Percentiles rank a stretch among this genome's conserved stretches.
Conservation (phyloP, 2,888 invertebrate species). For the Anodontia alba region DNA sequence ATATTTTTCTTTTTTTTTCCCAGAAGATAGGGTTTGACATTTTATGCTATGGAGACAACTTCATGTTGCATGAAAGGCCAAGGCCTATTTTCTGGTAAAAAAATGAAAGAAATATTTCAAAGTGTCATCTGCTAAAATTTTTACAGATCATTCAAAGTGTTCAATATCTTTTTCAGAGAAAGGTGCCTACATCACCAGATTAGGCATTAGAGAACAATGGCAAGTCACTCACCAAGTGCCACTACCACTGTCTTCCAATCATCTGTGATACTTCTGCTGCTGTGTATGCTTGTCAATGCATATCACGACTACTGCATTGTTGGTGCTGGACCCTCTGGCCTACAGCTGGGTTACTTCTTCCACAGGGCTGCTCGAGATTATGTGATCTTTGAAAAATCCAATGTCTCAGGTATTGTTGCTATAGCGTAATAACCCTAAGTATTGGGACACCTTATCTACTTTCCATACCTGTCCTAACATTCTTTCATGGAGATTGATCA, state of each 20-base stretch:
- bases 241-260: constrained; percentile 47
- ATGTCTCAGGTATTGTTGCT: constrained; percentile 83
- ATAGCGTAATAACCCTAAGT: too few species aligned
- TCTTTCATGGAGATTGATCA: too few species aligned
- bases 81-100: too few species aligned
- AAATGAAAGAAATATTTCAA: too few species aligned
- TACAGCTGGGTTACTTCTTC: constrained; percentile 85
- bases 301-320: constrained; percentile 85
- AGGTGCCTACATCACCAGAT: neutral
- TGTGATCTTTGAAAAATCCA: constrained; percentile 84
- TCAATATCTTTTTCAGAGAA: constrained; percentile 14
- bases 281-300: constrained; percentile 26
- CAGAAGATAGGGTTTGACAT: too few species aligned
- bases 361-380: constrained; percentile 83
- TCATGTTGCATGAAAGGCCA: too few species aligned
- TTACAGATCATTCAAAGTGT: too few species aligned
- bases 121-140: too few species aligned
- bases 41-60: too few species aligned
- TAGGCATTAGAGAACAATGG: constrained; percentile 1
- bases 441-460: too few species aligned
- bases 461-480: too few species aligned
- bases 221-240: constrained; percentile 43
- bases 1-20: too few species aligned
- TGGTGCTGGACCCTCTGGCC: constrained; percentile 85
- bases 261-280: constrained; percentile 46